Evolutionary conservation across 2,797 vertebrate genomes (phyloP).

Genomic region (Rallus crepitans): DNA sequence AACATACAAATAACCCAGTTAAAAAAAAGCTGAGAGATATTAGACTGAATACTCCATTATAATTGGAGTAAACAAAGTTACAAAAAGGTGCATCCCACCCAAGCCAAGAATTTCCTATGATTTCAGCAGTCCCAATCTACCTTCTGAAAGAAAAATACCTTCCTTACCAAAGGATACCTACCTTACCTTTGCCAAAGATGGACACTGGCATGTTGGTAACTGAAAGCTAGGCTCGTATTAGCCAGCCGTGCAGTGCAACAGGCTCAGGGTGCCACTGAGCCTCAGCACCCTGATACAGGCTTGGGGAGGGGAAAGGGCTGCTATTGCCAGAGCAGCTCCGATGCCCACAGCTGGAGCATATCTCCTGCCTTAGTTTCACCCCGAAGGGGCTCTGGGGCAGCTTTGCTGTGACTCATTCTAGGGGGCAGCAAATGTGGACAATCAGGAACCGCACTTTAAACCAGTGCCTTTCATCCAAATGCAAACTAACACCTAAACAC

Average conservation of each 20-base stretch:
- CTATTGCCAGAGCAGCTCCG: background rate
- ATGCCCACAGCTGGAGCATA: background rate
- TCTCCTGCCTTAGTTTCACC: background rate
- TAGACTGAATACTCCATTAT: background rate
- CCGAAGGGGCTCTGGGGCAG: background rate
- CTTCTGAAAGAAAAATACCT: background rate
- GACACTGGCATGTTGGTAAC: accelerated
- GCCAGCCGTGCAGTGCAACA: accelerated
- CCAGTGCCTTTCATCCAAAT: background rate
- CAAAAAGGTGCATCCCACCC: background rate
- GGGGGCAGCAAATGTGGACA: background rate
- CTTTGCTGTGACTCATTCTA: background rate
- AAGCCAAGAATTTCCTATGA: background rate
- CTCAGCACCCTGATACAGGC: accelerated
- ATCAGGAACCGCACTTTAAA: background rate
- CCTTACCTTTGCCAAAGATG: background rate
- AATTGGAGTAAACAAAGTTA: background rate
- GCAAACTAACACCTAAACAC: background rate
- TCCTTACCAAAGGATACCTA: too few species aligned
- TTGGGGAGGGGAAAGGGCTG: background rate
- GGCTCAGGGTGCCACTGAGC: background rate
- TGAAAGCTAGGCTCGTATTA: background rate
- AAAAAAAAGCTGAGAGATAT: background rate
- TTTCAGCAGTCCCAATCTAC: background rate
- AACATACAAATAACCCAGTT: background rate